Evolutionary conservation across 2,113 vertebrate genomes (phyloP).

Genomic region (Chamaea fasciata): DNA sequence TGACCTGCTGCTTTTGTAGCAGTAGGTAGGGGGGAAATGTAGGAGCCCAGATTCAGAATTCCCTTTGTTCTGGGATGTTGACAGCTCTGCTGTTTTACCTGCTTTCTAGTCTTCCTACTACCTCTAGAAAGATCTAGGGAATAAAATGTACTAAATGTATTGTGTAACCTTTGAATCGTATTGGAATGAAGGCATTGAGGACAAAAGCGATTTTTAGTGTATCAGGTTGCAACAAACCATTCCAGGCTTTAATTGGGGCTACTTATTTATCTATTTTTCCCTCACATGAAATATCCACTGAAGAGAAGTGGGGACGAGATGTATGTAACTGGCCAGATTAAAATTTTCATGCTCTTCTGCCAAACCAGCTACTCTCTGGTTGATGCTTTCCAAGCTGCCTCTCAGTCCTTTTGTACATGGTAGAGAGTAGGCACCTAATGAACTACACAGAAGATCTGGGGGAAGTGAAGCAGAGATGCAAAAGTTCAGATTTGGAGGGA

Average conservation of each 20-base stretch:
- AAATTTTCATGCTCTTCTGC: slow-evolving; percentile 61
- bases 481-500: slow-evolving; percentile 80
- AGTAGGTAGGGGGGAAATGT: neutral
- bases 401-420: slow-evolving; percentile 26
- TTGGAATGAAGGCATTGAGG: neutral
- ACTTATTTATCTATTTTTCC: neutral
- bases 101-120: neutral
- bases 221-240: neutral
- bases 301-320: neutral
- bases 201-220: neutral
- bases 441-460: slow-evolving; percentile 70
- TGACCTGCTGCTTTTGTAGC: neutral
- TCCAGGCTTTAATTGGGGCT: neutral
- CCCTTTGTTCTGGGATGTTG: neutral
- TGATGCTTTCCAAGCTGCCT: slow-evolving; percentile 40
- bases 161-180: neutral
- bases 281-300: neutral
- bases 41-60: neutral
- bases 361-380: slow-evolving; percentile 57
- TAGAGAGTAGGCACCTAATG: slow-evolving; percentile 58
- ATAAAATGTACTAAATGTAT: neutral
- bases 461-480: slow-evolving; percentile 78
- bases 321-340: slow-evolving; percentile 50
- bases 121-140: neutral
- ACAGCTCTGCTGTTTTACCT: neutral